Evolutionary conservation across 2,888 invertebrate species (phyloP).

Genomic region (Yponomeuta plumbellus): DNA sequence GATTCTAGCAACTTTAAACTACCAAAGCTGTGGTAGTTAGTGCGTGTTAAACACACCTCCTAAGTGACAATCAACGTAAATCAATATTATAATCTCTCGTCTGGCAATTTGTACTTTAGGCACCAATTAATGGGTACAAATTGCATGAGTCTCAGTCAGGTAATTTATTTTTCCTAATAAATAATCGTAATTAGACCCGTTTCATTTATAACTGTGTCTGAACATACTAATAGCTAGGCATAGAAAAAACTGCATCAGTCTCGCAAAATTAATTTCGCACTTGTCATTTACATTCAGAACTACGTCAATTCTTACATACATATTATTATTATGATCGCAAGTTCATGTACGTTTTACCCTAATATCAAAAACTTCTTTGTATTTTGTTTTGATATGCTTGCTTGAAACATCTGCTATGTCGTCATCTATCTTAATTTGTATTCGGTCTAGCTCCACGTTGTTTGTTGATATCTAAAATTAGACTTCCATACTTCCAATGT

Average conservation of each 20-base stretch:
- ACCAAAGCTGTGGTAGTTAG: too few relatives aligned
- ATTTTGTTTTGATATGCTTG: neutral
- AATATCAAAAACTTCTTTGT: neutral
- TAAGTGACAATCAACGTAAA: neutral
- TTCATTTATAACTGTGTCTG: too few relatives aligned
- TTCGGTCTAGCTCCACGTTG: neutral
- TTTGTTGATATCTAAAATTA: neutral
- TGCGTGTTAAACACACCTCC: neutral
- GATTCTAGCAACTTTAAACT: too few relatives aligned
- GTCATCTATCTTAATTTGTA: neutral
- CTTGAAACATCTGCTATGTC: neutral
- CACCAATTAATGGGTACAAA: neutral
- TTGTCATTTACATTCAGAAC: neutral
- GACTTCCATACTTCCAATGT: neutral
- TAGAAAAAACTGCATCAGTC: too few relatives aligned
- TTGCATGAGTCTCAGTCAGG: neutral
- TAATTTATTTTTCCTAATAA: too few relatives aligned
- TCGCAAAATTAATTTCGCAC: neutral
- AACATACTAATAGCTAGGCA: too few relatives aligned
- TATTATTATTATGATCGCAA: neutral
- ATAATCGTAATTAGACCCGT: too few relatives aligned
- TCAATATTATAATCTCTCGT: neutral
- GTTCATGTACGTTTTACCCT: neutral
- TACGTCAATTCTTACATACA: neutral
- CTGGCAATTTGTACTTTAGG: slow-evolving; percentile 5